phyloP scores from a whole-genome alignment of 2,888 invertebrate species.

The Epinotia brunnichana region DNA sequence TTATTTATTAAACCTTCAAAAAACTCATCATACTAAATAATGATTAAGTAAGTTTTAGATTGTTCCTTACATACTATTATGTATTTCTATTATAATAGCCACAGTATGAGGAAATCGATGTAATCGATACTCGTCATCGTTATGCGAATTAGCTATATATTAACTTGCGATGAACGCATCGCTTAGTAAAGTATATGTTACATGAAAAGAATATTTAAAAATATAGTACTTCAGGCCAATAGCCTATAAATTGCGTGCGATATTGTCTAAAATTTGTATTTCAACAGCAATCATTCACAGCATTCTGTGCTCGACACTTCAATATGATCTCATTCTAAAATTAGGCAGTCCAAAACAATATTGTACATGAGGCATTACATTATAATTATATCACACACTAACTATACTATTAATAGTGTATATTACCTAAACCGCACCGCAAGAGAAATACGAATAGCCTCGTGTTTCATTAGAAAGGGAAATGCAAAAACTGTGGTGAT shows the following conservation, averaged over 20 bases:
- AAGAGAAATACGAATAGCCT: slow-evolving; percentile 13
- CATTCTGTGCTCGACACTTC: not conserved
- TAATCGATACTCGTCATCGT: slow-evolving; percentile 15
- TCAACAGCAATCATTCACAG: not conserved
- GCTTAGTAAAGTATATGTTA: not conserved
- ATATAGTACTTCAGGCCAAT: not conserved
- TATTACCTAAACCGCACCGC: not conserved
- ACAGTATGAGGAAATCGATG: slow-evolving; percentile 23
- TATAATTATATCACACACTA: not conserved
- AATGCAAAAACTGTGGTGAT: slow-evolving; percentile 19
- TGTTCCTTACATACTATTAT: slow-evolving; percentile 21
- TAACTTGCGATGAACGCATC: slow-evolving; percentile 14
- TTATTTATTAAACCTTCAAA: not conserved
- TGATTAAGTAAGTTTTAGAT: slow-evolving; percentile 1
- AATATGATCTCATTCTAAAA: slow-evolving; percentile 4
- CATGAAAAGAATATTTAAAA: not conserved
- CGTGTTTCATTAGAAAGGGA: slow-evolving; percentile 13
- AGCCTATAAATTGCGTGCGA: not conserved
- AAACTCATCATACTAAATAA: not conserved
- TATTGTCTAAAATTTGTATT: not conserved
- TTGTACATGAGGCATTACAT: slow-evolving; percentile 2
- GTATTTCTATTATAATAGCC: slow-evolving; percentile 33
- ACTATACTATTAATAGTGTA: not conserved
- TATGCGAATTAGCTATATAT: slow-evolving; percentile 8
- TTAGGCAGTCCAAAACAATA: not conserved